phyloP scores from a whole-genome alignment of 2,113 vertebrate genomes.

The Gallinago jamesoni region DNA sequence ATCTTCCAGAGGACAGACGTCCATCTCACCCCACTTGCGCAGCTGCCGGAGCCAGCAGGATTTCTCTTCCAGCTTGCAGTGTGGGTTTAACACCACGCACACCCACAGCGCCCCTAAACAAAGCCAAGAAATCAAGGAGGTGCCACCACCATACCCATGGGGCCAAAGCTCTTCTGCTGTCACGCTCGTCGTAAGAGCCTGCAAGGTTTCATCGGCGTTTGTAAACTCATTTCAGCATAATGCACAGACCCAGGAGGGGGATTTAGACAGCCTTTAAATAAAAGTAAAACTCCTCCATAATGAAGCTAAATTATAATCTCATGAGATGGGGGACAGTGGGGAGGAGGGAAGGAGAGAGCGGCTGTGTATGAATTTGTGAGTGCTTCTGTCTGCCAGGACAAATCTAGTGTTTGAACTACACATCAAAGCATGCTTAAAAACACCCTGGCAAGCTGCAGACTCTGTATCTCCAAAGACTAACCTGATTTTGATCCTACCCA shows the following conservation, averaged over 20 bases:
- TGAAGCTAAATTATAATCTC: slow-evolving; percentile 66
- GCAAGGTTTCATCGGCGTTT: not conserved
- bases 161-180: not conserved
- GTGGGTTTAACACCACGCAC: slow-evolving; percentile 96
- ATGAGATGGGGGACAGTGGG: slow-evolving; percentile 47
- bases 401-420: slow-evolving; percentile 66
- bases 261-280: slow-evolving; percentile 53
- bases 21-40: slow-evolving; percentile 95
- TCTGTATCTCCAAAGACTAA: slow-evolving; percentile 61
- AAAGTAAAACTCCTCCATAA: slow-evolving; percentile 52
- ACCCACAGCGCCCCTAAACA: slow-evolving; percentile 95
- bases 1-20: slow-evolving; percentile 95
- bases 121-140: slow-evolving; percentile 48
- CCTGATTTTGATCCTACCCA: slow-evolving; percentile 66
- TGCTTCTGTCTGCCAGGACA: slow-evolving; percentile 65
- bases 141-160: rapidly evolving
- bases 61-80: slow-evolving; percentile 97
- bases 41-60: slow-evolving; percentile 93
- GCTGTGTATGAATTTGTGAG: slow-evolving; percentile 35
- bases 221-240: slow-evolving; percentile 42
- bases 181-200: not conserved
- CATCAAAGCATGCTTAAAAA: slow-evolving; percentile 69
- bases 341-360: slow-evolving; percentile 22
- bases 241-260: not conserved
- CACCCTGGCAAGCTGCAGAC: slow-evolving; percentile 56